Evolutionary conservation across 2,797 vertebrate genomes (phyloP).

Genomic region (Chiroxiphia lanceolata): DNA sequence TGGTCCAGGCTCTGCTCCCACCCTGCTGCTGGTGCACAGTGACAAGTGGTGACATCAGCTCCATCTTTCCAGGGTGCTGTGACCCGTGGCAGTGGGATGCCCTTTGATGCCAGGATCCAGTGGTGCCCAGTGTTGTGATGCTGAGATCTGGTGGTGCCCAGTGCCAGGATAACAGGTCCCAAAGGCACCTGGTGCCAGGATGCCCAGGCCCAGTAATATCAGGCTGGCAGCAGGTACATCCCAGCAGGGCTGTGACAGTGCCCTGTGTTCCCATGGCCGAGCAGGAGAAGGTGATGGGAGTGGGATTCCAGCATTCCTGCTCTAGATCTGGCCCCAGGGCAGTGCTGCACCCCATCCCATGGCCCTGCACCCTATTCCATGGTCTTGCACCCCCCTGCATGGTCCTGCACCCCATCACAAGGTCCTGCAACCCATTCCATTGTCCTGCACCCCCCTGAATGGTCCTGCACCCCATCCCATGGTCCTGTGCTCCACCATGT

Average conservation of each 20-base stretch:
- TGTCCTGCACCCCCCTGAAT: too few relatives aligned
- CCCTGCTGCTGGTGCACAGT: rapidly evolving
- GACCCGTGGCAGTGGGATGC: background rate
- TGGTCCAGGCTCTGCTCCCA: background rate
- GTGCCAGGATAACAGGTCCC: background rate
- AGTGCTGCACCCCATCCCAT: rapidly evolving
- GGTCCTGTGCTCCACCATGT: background rate
- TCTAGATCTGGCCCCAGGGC: rapidly evolving
- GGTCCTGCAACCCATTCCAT: too few relatives aligned
- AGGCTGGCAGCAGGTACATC: background rate
- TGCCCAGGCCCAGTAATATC: background rate
- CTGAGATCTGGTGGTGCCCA: background rate
- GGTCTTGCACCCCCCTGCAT: too few relatives aligned
- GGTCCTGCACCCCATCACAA: too few relatives aligned
- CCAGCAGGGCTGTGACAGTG: background rate
- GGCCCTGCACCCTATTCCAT: background rate
- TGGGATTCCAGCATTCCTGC: rapidly evolving
- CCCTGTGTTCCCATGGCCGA: rapidly evolving
- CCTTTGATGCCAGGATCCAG: background rate
- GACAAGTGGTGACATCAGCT: background rate
- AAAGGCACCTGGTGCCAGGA: background rate
- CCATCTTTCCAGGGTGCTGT: background rate
- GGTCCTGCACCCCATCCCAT: too few relatives aligned
- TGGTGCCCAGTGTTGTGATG: background rate
- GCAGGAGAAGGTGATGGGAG: background rate